A percentile compares a stretch with the other conserved stretches of the same genome.
Evolutionary conservation across 2,888 invertebrate species (phyloP).

Genomic region (Erannis defoliaria): DNA sequence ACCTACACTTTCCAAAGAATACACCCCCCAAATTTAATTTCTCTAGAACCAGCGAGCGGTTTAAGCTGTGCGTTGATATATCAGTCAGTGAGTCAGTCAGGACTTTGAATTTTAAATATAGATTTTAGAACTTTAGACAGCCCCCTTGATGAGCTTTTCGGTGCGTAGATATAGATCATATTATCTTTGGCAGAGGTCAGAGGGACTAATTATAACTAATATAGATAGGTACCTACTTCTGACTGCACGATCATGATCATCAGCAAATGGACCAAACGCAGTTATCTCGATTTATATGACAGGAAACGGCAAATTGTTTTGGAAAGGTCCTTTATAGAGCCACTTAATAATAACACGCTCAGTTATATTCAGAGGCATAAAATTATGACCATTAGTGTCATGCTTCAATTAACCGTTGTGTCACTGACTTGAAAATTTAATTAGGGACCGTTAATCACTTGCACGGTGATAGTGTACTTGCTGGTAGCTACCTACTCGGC

Average conservation of each 20-base stretch:
- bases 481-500: too few species aligned
- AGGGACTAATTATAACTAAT: neutral
- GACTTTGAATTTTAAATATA: too few species aligned
- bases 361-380: neutral
- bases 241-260: neutral
- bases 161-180: too few species aligned
- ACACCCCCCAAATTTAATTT: too few species aligned
- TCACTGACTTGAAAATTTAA: constrained; percentile 4
- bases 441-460: neutral
- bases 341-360: constrained; percentile 11
- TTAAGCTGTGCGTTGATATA: too few species aligned
- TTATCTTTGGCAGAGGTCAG: neutral
- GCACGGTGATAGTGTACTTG: neutral
- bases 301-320: constrained; percentile 13
- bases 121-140: too few species aligned
- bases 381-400: constrained; percentile 1
- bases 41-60: too few species aligned
- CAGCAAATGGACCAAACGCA: neutral
- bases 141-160: too few species aligned
- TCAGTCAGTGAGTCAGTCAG: too few species aligned
- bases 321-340: constrained; percentile 9
- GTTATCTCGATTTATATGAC: constrained; percentile 18
- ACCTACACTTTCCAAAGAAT: too few species aligned
- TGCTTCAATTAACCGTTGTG: constrained; percentile 2
- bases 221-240: neutral